These are phyloP conservation scores for Petrocephalus microphthalmus DNA, from an alignment of 2,113 vertebrate genomes.

Conservation along the genomic window DNA sequence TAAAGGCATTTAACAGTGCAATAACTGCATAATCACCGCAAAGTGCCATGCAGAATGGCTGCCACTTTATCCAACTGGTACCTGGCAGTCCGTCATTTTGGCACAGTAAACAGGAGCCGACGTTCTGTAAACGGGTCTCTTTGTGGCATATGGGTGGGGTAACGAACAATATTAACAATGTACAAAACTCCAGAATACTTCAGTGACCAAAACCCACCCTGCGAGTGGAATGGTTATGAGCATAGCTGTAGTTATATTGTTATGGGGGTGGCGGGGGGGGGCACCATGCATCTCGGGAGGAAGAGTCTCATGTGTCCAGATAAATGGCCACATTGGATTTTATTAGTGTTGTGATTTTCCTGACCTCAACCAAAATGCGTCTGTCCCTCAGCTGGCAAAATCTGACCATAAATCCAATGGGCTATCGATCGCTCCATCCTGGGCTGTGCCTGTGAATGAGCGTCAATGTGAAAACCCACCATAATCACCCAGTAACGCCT, in stretches of 20 bases:
- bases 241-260: neutral
- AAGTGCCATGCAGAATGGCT: slow-evolving; percentile 38
- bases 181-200: neutral
- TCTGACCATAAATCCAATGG: neutral
- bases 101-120: slow-evolving; percentile 53
- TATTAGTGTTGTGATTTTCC: neutral
- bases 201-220: neutral
- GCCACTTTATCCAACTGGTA: slow-evolving; percentile 52
- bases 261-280: neutral
- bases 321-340: neutral
- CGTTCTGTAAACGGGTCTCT: slow-evolving; percentile 49
- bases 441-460: neutral
- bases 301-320: neutral
- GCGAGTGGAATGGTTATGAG: neutral
- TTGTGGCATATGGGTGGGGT: slow-evolving; percentile 47
- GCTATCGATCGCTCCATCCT: neutral
- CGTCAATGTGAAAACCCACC: neutral
- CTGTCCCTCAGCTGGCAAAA: neutral
- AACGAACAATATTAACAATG: slow-evolving; percentile 49
- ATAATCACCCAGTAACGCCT: neutral
- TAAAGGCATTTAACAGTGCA: slow-evolving; percentile 44
- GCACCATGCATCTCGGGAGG: neutral
- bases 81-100: slow-evolving; percentile 53
- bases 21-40: slow-evolving; percentile 54
- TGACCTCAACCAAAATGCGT: neutral